Evolutionary conservation across 2,113 vertebrate species (phyloP), one percentile per base, ranked within the genome.

Genomic region (Actenoides lindsayi): DNA sequence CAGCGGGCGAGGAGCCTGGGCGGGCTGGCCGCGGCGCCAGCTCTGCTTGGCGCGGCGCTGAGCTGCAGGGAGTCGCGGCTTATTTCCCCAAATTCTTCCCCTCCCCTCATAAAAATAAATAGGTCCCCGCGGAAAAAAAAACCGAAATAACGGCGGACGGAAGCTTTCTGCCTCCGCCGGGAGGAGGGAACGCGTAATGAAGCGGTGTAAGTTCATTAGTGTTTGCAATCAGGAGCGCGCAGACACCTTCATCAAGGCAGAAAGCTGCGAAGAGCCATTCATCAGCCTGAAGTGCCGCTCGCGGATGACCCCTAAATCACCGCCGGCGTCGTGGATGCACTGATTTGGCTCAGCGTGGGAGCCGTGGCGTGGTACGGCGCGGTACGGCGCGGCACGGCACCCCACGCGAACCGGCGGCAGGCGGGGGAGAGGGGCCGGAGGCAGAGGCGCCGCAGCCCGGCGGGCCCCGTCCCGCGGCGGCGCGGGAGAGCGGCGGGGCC

Each of bases 271-370:
- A 97, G 97, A 97, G 97, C 97, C 97, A 96, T 97, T 98, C 98
- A 98, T 98, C 98, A 98, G 97, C 95, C 71, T 82, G 79, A 96
- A 98, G 98, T 97, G 97, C 97, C 91, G 93, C 96, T 98, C 97
- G 95, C 83, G 97, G 98, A 91, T 98, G 98, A 98, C 98, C 98
- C 98, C 98, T 97, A 97, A 97, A 97, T 98, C 94, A 83, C 94
- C 98, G 94, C 94, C 44, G 91, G 96, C 82, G 96, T 74, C 85
- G 97, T 65, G 86, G 97, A 97, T 76, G 97, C 97, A 84, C 97
- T 98, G 98, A 98, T 98, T 98, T 97, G 98, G 94, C 98, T 76
- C 98, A 98, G 98, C 97, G 95, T 91, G 98, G 97, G 97, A 97
- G 97, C 97, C 91, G 84, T 46, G 59, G n/a, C n/a, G n/a, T n/a